These are phyloP conservation scores for Sciurus niger DNA, from an alignment of 2,113 vertebrate species.

Conservation along the genomic window DNA sequence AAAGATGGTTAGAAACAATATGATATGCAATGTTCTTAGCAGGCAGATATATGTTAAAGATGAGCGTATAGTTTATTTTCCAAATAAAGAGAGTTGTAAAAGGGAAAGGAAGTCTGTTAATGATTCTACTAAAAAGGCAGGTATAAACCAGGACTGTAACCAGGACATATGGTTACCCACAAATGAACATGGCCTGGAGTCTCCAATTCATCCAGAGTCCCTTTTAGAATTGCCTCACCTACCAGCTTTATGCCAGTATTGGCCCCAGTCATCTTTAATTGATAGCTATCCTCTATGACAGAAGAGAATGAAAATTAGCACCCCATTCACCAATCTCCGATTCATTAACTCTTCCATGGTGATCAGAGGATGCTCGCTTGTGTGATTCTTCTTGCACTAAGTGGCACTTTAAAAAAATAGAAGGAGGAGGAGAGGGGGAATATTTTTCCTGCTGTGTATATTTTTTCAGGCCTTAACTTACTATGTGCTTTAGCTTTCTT, in stretches of 20 bases:
- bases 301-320: not conserved
- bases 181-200: not conserved
- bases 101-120: not conserved
- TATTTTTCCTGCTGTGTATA: not conserved
- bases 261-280: not conserved
- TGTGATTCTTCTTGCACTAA: not conserved
- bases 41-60: not conserved
- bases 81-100: conserved; percentile 34
- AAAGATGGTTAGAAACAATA: conserved; percentile 12
- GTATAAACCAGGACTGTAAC: not conserved
- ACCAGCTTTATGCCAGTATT: not conserved
- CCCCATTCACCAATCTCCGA: not conserved
- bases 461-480: not conserved
- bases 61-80: not conserved
- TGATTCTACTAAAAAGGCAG: conserved; percentile 2
- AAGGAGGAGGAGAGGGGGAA: not conserved
- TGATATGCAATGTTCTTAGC: not conserved
- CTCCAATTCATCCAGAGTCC: not conserved
- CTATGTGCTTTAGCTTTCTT: not conserved
- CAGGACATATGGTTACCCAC: rapidly evolving
- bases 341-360: not conserved
- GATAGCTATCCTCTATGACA: not conserved
- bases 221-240: not conserved
- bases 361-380: not conserved
- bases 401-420: not conserved